These are phyloP conservation scores for Lepeophtheirus nordmannii DNA, from an alignment of 2,888 invertebrate genomes.

Conservation along the genomic window DNA sequence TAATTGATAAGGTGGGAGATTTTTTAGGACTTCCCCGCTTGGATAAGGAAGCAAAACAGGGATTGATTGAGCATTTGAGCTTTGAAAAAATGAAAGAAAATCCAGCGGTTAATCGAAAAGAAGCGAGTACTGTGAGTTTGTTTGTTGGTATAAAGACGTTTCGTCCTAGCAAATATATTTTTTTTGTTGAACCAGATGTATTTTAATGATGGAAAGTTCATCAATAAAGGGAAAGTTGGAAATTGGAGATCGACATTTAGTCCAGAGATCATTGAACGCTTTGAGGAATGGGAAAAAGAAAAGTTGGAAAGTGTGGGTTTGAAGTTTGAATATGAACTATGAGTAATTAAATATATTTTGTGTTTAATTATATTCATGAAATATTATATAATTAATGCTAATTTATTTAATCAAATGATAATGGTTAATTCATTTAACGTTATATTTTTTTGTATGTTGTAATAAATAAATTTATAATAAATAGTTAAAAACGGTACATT, in stretches of 20 bases:
- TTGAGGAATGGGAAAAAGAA: not conserved
- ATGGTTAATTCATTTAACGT: no score
- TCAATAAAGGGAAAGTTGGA: not conserved
- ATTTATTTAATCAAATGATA: no score
- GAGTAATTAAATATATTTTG: no score
- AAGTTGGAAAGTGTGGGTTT: not conserved
- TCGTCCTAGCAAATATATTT: not conserved
- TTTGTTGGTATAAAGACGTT: not conserved
- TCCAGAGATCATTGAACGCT: not conserved
- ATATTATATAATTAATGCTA: no score
- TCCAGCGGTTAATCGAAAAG: not conserved
- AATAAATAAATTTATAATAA: no score
- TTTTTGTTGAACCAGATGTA: not conserved
- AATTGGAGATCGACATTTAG: not conserved
- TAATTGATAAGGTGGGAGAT: not conserved
- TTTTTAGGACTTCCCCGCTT: not conserved
- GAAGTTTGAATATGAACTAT: not conserved
- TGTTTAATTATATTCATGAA: no score
- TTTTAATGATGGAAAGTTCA: not conserved
- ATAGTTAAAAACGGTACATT: no score
- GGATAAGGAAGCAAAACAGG: not conserved
- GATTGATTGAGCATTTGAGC: slow-evolving; percentile 2
- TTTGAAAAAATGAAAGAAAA: not conserved
- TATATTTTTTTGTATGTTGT: no score
- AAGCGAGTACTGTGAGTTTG: not conserved